A percentile compares a stretch with the other conserved stretches of the same genome.
phyloP scores from a whole-genome alignment of 92 coral and sea anemone genomes.

The Blastomussa wellsi region DNA sequence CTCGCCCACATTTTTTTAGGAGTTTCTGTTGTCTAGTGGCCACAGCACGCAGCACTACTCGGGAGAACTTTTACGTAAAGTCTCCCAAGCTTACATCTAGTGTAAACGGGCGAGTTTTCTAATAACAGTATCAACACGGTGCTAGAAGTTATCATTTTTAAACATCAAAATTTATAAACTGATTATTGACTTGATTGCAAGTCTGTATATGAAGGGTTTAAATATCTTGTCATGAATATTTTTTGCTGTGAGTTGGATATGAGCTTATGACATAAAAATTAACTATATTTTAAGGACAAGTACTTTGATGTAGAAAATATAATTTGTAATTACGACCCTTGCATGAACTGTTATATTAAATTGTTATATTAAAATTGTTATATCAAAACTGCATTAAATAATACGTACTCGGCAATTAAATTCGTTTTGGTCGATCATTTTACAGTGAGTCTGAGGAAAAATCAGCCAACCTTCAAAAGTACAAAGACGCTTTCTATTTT shows the following conservation, averaged over 20 bases:
- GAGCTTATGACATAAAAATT: not conserved
- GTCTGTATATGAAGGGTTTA: no score
- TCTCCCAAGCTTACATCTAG: not conserved
- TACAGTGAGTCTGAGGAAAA: not conserved
- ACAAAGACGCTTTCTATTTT: not conserved
- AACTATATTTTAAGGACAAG: not conserved
- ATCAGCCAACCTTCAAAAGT: not conserved
- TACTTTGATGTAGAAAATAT: slow-evolving; percentile 11
- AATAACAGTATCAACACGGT: not conserved
- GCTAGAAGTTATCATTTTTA: no score
- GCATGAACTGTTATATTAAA: no score
- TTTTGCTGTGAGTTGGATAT: not conserved
- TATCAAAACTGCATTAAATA: slow-evolving; percentile 11
- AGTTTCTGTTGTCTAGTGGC: no score
- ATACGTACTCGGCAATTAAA: not conserved
- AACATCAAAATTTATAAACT: no score
- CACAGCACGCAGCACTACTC: no score
- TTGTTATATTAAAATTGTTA: not conserved
- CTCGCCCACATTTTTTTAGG: not conserved
- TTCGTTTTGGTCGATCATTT: not conserved
- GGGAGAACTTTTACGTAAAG: no score
- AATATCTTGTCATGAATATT: no score
- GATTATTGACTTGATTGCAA: no score
- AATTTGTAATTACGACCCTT: not conserved
- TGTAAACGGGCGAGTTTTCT: not conserved